A percentile compares a stretch with the other conserved stretches of the same genome.
These are phyloP conservation scores for Trogon melanurus DNA, from an alignment of 2,113 vertebrate species.

Conservation along the genomic window DNA sequence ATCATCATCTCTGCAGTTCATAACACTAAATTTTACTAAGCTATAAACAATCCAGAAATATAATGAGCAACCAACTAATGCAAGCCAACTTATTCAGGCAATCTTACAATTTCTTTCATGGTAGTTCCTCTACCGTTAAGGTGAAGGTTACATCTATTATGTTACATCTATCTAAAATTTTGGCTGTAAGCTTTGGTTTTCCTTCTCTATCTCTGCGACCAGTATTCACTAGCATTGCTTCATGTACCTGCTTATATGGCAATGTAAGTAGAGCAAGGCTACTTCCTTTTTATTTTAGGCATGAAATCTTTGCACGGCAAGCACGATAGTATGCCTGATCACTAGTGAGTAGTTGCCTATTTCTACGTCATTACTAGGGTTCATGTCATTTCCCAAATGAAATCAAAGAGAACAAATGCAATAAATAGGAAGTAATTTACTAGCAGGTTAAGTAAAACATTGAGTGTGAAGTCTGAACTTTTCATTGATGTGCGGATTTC, in stretches of 20 bases:
- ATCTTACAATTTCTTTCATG: not conserved
- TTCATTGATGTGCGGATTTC: not conserved
- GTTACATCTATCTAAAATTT: not conserved
- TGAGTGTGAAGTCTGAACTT: not conserved
- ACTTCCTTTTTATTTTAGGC: not conserved
- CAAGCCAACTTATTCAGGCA: not conserved
- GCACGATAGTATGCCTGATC: fast-evolving
- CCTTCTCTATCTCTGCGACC: not conserved
- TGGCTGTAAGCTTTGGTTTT: not conserved
- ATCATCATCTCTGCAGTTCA: not conserved
- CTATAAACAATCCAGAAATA: not conserved
- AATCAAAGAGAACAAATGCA: not conserved
- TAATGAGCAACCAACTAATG: not conserved
- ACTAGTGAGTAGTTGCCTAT: not conserved
- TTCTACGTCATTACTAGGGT: not conserved
- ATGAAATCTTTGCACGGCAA: not conserved
- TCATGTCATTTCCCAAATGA: not conserved
- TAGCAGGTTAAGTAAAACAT: not conserved
- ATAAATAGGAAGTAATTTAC: not conserved
- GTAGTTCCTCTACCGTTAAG: not conserved
- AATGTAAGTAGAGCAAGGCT: not conserved
- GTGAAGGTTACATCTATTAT: not conserved
- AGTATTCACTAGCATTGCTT: not conserved
- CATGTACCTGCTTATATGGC: not conserved
- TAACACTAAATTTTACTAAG: not conserved